These are phyloP conservation scores for Ennomos fuscantarius DNA, from an alignment of 2,888 invertebrate species.

Conservation along the genomic window DNA sequence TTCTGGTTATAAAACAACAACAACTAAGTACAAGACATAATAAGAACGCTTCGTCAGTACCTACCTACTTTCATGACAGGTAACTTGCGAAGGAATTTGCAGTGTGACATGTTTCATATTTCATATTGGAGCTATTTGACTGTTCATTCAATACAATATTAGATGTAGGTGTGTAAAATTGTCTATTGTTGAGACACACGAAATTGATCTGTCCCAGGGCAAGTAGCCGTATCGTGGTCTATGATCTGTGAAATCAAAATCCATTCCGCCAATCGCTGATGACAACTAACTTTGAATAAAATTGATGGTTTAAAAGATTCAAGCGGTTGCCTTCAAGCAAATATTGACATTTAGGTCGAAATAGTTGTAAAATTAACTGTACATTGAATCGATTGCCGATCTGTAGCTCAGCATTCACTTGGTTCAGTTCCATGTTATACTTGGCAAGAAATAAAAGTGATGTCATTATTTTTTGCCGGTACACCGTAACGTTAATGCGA, in stretches of 20 bases:
- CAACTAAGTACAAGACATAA: slow-evolving; percentile 13
- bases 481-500: slow-evolving; percentile 66
- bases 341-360: slow-evolving; percentile 60
- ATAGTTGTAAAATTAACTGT: slow-evolving; percentile 72
- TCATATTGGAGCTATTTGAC: slow-evolving; percentile 50
- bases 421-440: slow-evolving; percentile 48
- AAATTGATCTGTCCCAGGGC: slow-evolving; percentile 51
- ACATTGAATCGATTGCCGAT: slow-evolving; percentile 57
- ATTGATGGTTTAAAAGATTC: slow-evolving; percentile 41
- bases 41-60: slow-evolving; percentile 40
- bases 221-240: slow-evolving; percentile 46
- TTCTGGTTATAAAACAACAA: no score
- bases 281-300: slow-evolving; percentile 44
- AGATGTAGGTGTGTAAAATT: slow-evolving; percentile 49
- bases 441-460: slow-evolving; percentile 63
- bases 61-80: slow-evolving; percentile 35
- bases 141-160: slow-evolving; percentile 44
- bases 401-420: slow-evolving; percentile 55
- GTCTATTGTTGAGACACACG: slow-evolving; percentile 56
- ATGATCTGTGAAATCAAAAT: slow-evolving; percentile 54
- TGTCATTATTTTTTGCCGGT: slow-evolving; percentile 74
- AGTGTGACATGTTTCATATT: slow-evolving; percentile 32
- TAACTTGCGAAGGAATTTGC: slow-evolving; percentile 44
- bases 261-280: slow-evolving; percentile 46
- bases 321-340: slow-evolving; percentile 39